A percentile compares a stretch with the other conserved stretches of the same genome.
These are phyloP conservation scores for Drosophila seclusa DNA, from an alignment of 2,888 invertebrate species.

Conservation along the genomic window DNA sequence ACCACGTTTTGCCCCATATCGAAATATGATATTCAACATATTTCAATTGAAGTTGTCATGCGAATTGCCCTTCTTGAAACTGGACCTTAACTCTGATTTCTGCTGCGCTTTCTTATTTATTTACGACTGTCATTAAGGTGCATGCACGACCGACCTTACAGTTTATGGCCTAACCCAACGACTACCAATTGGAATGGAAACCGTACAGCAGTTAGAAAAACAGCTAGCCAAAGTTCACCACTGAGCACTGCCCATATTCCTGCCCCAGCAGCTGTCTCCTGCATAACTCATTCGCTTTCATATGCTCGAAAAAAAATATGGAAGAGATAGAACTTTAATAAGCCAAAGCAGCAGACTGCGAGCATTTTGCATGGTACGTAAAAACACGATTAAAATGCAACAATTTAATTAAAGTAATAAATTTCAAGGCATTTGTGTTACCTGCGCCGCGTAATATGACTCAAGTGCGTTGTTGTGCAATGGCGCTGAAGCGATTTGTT, in stretches of 20 bases:
- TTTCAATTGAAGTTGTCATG: constrained; percentile 22
- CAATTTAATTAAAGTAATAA: constrained; percentile 76
- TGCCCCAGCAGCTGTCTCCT: constrained; percentile 4
- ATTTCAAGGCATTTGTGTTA: constrained; percentile 60
- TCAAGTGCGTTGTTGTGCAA: constrained; percentile 33
- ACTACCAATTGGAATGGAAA: constrained; percentile 9
- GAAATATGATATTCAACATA: constrained; percentile 28
- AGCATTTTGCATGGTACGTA: constrained; percentile 27
- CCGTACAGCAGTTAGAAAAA: constrained; percentile 22
- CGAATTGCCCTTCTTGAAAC: constrained; percentile 3
- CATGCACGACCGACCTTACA: constrained; percentile 44
- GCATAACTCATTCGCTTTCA: constrained; percentile 68
- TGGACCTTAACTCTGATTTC: constrained; percentile 16
- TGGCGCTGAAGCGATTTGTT: constrained; percentile 22
- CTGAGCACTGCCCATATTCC: background rate
- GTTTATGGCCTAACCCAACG: constrained; percentile 46
- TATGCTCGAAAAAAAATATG: constrained; percentile 21
- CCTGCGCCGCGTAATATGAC: background rate
- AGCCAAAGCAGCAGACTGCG: background rate
- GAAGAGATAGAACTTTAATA: constrained; percentile 8
- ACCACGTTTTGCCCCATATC: background rate
- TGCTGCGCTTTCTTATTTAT: constrained; percentile 62
- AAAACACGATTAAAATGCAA: constrained; percentile 58
- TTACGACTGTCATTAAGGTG: constrained; percentile 56
- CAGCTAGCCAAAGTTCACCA: constrained; percentile 50